Evolutionary conservation across 2,113 vertebrate genomes (phyloP), one percentile per base, ranked within the genome.

Genomic region (Willisornis vidua): DNA sequence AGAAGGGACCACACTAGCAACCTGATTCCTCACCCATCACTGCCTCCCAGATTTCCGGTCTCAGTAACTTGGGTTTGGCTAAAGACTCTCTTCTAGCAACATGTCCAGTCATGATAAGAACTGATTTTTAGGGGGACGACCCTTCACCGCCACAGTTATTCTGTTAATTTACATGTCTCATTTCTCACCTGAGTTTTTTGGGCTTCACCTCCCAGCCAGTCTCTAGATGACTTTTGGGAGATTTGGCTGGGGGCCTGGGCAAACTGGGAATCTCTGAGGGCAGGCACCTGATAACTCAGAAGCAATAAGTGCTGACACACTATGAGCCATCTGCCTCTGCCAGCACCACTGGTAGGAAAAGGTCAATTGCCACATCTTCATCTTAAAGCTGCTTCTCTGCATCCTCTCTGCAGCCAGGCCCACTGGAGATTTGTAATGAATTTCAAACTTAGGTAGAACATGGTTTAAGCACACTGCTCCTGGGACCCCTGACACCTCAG

Each of bases 81-180:
- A 9, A 78, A 89, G 51, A n/a, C 46, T 67, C 35, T 41, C 74
- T 43, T 59, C 35, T 39, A 92, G 71, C 62, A 72, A 72, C 39
- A 62, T 66, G 43, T 37, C 39, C 52, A 26, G 14, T 71, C 73
- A 33, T 5, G n/a, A 8, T 6, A 70, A 81, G 35, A 77, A 71
- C 9, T 51, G 55, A 24, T 66, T 65, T 76, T 73, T 35, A 84
- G 33, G 45, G 7, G 9, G 19, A 91, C 19, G 25, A 70, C 31
- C 17, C 14, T 59, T 19, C 45, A 43, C 12, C 1, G 1, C 45
- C 46, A 70, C 3, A 80, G 41, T 52, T 62, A 67, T 17, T 29
- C 51, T 20, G 24, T 20, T 80, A 61, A 83, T 49, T 73, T 46
- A 26, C 7, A 3, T 3, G 12, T 28, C 39, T 85, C 0, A 0